A percentile compares a stretch with the other conserved stretches of the same genome.
Conservation (phyloP, 2,797 vertebrate genomes). For the Myotis myotis region DNA sequence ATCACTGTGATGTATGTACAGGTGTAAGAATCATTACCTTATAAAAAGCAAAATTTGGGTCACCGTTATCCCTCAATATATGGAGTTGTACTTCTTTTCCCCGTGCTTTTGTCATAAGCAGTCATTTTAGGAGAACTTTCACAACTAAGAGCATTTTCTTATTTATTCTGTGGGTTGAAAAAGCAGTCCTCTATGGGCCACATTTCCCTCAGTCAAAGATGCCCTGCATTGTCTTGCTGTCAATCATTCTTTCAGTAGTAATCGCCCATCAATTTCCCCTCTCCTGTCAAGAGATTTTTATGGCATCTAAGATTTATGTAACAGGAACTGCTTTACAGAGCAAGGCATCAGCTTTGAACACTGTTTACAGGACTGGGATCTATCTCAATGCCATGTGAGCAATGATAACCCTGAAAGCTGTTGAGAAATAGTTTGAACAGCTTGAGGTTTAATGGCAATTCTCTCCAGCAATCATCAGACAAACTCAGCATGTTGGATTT, state of each 20-base stretch:
- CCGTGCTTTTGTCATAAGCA: neutral
- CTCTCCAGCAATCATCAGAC: slow-evolving; percentile 37
- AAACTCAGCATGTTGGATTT: slow-evolving; percentile 41
- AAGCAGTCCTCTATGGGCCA: neutral
- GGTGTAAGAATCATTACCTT: slow-evolving; percentile 4
- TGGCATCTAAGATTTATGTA: slow-evolving; percentile 51
- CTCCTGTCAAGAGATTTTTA: slow-evolving; percentile 51
- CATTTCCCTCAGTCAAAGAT: slow-evolving; percentile 33
- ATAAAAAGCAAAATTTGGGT: neutral
- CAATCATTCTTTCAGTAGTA: slow-evolving; percentile 64
- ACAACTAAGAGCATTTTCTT: slow-evolving; percentile 16
- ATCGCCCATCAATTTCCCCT: slow-evolving; percentile 68
- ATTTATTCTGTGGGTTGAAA: slow-evolving; percentile 38
- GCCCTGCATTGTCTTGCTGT: slow-evolving; percentile 57
- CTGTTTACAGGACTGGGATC: slow-evolving; percentile 57
- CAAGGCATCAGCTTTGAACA: slow-evolving; percentile 52
- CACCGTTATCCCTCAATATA: neutral
- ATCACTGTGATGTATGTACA: neutral
- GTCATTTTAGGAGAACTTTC: slow-evolving; percentile 32
- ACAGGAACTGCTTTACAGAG: slow-evolving; percentile 38
- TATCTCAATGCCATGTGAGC: slow-evolving; percentile 30
- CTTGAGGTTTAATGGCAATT: neutral
- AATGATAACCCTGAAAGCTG: slow-evolving; percentile 56
- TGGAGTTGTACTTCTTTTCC: neutral
- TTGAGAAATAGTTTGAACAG: slow-evolving; percentile 53